Conservation (phyloP, 92 coral and sea anemone genomes). For the Bergia puertoricense region DNA sequence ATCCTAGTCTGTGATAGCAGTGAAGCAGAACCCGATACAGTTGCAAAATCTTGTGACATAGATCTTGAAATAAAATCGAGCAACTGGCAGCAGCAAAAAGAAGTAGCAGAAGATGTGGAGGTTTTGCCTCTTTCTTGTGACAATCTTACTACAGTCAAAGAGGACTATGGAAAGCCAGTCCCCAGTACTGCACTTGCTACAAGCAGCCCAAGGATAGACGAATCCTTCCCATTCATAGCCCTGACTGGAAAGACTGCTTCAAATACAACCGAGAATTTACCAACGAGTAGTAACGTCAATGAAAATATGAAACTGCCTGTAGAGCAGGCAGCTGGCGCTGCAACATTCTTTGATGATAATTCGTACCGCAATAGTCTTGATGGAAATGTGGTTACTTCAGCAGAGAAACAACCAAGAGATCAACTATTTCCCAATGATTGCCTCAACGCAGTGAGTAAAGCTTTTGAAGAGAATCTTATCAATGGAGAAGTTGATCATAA, state of each 20-base stretch:
- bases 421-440: not conserved
- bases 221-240: slow-evolving; percentile 16
- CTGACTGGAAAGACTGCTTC: slow-evolving; percentile 7
- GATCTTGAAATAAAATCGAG: not conserved
- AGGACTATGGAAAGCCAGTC: not conserved
- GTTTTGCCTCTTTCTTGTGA: not conserved
- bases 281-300: not conserved
- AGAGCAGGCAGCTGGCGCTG: not conserved
- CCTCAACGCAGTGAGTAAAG: not conserved
- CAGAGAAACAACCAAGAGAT: not conserved
- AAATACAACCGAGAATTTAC: not conserved
- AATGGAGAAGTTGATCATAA: slow-evolving; percentile 6
- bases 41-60: not conserved
- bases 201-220: slow-evolving; percentile 7
- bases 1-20: not conserved
- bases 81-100: not conserved
- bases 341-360: not conserved
- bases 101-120: not conserved
- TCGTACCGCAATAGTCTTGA: not conserved
- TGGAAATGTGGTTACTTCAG: not conserved
- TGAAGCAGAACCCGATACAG: not conserved
- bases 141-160: not conserved
- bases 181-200: not conserved
- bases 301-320: not conserved
- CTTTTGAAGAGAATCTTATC: not conserved